Base-by-base conservation (phyloP, 2,888 invertebrate species). In the Thera obeliscata region DNA sequence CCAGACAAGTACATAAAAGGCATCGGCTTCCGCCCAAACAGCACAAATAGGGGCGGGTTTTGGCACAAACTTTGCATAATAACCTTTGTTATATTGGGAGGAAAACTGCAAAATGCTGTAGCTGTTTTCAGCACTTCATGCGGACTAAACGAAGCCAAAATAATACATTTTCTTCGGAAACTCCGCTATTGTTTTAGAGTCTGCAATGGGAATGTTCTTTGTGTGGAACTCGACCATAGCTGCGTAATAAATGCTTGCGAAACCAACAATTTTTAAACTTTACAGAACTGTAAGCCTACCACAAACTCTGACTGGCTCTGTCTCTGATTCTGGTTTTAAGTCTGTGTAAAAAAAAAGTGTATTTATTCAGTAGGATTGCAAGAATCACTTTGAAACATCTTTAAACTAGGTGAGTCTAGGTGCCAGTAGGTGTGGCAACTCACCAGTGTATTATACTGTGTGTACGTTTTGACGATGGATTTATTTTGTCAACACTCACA, bases 61-160 rank as follows among this genome's bases (percentile, higher is more conserved):
- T 89, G 88, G 89, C 89, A 88, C 85, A 85, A 82, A 86, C 87
- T 88, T 87, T 82, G 89, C 88, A 88, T 89, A 89, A 88, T 87
- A 87, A 84, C 83, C 82, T 82, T 81, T 80, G 74, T 80, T 77
- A 78, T 80, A 80, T 81, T 81, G 82, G 78, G 82, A 79, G 81
- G 79, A 75, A 81, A 81, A 79, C 81, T 81, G 76, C 76, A 77
- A 79, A 81, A 79, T 77, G 69, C 64, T 73, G 74, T 71, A 74
- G 61, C 70, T 74, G 73, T 69, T 62, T 74, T 76, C 74, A 68
- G 70, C 73, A 74, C 68, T 76, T 73, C 73, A 74, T 70, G 75
- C 70, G 62, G 58, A 66, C 69, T 73, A 74, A 75, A 73, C 73
- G 75, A 71, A 73, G 75, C 73, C 72, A 75, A 75, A 72, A 73